Evolutionary conservation across 2,888 invertebrate genomes (phyloP), one percentile per base, ranked within the genome.

Genomic region (Acleris emargana): DNA sequence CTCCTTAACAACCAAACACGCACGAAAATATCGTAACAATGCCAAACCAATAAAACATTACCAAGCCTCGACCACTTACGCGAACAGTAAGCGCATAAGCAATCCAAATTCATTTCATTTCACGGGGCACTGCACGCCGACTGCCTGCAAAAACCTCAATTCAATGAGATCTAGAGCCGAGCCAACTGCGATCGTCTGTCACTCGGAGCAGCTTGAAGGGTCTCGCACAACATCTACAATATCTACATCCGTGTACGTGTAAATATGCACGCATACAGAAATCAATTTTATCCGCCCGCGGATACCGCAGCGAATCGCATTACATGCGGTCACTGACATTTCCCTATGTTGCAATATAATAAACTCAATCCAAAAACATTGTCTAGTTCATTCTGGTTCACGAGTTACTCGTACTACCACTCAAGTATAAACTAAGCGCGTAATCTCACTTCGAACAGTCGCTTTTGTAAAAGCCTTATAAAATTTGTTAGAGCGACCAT

Each of bases 301-400:
- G 81, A 88, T 83, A 87, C 84, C 86, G 78, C 83, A 83, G 71
- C 84, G 87, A 87, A 86, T 88, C 84, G 73, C 73, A 82, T 88
- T 88, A 88, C 87, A 77, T 83, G 83, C 86, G 87, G 88, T 87
- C 88, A 87, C 83, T 87, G 87, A 84, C 88, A 83, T 86, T 81
- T 84, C 85, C 82, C 83, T 81, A 81, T 82, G 78, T 86, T 86
- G 82, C 84, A 57, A 49, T 18, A 49, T 13, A 11, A 82, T 83
- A 79, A 78, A 83, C 81, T 81, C 78, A 78, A 78, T 79, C 78
- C 77, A 74, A 72, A 69, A 71, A 68, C 62, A 68, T 59, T 18
- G 11, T 20, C 6, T 17, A 11, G 17, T n/a, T 49, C 17, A 11
- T 20, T 20, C 18, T 49, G 11, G 9, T 18, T 1, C 20, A 20